Base-by-base conservation (phyloP, 2,888 invertebrate species). In the Cinara cedri region DNA sequence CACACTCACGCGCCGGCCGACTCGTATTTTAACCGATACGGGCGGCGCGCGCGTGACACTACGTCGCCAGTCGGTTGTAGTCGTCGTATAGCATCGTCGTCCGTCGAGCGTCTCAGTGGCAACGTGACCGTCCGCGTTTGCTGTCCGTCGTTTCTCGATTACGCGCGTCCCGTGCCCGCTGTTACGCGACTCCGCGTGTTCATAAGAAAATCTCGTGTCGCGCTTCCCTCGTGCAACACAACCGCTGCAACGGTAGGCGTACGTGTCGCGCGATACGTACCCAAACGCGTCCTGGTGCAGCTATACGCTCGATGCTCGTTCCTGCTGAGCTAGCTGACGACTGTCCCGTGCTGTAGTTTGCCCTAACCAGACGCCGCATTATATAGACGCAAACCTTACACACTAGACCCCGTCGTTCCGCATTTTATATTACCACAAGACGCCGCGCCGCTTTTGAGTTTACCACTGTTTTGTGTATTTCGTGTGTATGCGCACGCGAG, bases 101-200 rank as follows among this genome's bases (percentile, higher is more conserved):
- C 3, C 34, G 34, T 6, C 3, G 34, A 34, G 3, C 34, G 34
- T 34, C 34, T 78, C 76, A 78, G 76, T 78, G 76, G 76, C 76
- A 78, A 78, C 76, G 76, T 78, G 76, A 78, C 68, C 46, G 76
- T 66, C 16, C 68, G 68, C 68, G 68, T 9, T 26, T 49, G 68
- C 19, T 57, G 76, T 68, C 26, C 68, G 26, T 57, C 19, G 60
- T 57, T 19, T 62, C 6, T 24, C 26, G 24, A 21, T 60, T n/a
- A n/a, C n/a, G n/a, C n/a, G 44, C n/a, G 9, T 26, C 16, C 24
- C n/a, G 26, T 14, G 51, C 14, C 13, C 42, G 55, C 10, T 16
- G 55, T 6, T n/a, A n/a, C 10, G 42, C 21, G 19, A 19, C 19
- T 16, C 9, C 9, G n/a, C 21, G n/a, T n/a, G n/a, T n/a, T n/a